Conservation (phyloP, 2,888 invertebrate genomes). For the Hyalella azteca region DNA sequence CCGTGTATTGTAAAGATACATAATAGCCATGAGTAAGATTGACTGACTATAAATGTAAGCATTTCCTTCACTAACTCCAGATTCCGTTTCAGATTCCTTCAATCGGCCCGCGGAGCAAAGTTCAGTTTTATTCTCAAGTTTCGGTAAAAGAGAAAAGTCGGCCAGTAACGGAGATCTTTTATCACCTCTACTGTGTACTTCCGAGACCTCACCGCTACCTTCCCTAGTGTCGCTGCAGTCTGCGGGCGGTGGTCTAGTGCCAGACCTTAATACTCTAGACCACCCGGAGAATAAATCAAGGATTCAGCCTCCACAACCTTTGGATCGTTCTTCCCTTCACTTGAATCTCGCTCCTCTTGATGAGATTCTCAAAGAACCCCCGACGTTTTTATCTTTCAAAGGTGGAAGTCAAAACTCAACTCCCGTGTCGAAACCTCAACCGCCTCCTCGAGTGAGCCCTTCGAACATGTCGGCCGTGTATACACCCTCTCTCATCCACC, state of each 20-base stretch:
- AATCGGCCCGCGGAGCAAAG: background rate
- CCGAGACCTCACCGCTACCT: constrained; percentile 16
- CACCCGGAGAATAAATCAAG: too few species aligned
- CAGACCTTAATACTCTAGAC: background rate
- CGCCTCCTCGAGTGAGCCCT: background rate
- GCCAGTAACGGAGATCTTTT: constrained; percentile 41
- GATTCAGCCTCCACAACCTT: constrained; percentile 33
- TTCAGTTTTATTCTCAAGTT: constrained; percentile 46
- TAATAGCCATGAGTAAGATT: too few species aligned
- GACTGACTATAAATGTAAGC: too few species aligned
- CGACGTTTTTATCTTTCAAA: constrained; percentile 53
- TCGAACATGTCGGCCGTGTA: constrained; percentile 31
- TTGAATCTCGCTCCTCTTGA: constrained; percentile 54
- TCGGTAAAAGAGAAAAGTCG: constrained; percentile 52
- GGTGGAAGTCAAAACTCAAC: constrained; percentile 43
- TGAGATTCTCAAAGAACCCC: constrained; percentile 52
- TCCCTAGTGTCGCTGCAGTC: background rate
- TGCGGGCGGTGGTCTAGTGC: background rate
- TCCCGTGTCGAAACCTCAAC: constrained; percentile 42
- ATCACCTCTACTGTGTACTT: constrained; percentile 37
- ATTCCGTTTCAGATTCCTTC: background rate
- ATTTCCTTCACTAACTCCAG: background rate
- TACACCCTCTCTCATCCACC: constrained; percentile 37
- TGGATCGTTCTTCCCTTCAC: constrained; percentile 52
- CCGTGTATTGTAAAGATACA: too few species aligned